Percentiles rank a stretch among this genome's conserved stretches.
phyloP scores from a whole-genome alignment of 2,797 vertebrate genomes.

The Simalia tracyae region DNA sequence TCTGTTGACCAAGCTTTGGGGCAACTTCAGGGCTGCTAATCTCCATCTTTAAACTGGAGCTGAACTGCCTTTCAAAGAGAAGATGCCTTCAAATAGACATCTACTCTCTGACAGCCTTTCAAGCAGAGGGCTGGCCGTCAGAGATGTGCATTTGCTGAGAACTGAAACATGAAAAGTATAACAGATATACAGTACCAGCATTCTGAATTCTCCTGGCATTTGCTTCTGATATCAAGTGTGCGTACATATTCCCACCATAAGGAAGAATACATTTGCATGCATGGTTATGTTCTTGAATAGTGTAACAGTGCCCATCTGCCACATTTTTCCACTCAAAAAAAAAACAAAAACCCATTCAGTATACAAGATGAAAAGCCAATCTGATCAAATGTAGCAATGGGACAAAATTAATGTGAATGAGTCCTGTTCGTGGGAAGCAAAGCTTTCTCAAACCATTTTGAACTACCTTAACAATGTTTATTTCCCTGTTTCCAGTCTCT shows the following conservation, averaged over 20 bases:
- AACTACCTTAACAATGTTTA: neutral
- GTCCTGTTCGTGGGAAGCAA: neutral
- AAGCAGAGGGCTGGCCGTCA: neutral
- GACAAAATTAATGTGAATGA: neutral
- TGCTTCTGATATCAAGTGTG: neutral
- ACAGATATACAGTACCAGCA: neutral
- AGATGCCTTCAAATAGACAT: neutral
- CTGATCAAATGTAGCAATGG: neutral
- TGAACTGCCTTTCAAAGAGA: neutral
- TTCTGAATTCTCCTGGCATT: neutral
- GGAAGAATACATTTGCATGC: neutral
- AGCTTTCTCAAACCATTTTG: neutral
- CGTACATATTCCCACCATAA: neutral
- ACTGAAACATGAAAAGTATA: neutral
- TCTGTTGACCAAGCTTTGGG: neutral
- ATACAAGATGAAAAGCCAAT: neutral
- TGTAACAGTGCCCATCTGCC: neutral
- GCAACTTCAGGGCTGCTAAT: neutral
- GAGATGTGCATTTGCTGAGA: neutral
- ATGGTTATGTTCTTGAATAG: neutral
- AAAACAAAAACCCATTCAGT: neutral
- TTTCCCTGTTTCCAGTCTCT: neutral
- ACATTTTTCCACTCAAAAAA: neutral
- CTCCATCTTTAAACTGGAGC: neutral
- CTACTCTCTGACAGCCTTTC: neutral